Base-by-base conservation (phyloP, 1,140 invertebrate genomes). In the Amphibalanus amphitrite region DNA sequence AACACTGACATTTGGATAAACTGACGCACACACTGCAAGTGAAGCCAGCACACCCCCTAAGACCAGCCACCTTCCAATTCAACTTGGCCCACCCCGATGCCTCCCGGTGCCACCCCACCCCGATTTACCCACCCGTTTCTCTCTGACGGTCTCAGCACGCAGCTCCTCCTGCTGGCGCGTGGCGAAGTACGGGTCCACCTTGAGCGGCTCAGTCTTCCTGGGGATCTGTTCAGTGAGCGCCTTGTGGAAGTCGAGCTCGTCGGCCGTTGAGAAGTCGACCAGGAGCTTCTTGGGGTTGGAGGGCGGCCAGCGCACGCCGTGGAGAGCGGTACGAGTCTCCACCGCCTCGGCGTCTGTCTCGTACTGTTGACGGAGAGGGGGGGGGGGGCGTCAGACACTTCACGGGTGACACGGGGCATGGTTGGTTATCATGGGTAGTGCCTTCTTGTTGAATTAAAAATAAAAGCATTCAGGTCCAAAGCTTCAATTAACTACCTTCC, bases 251-350 rank as follows among this genome's bases (percentile, higher is more conserved):
- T 59, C 47, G 1, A 59, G 23, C 47, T 59, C 47, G 47, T 59
- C 47, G 6, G 47, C 6, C 10, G 47, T 59, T 3, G 47, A 59
- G 47, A 20, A 98, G 76, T 97, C 93, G 10, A 97, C 94, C 77
- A 88, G 85, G n/a, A 98, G 83, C 72, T 89, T 88, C 82, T 97
- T 97, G 13, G 93, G 93, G 84, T 97, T 98, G 13, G 93, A 95
- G 23, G 89, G 83, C 8, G 95, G 95, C 95, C 95, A 98, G 69
- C 88, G 87, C 25, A 94, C 89, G 71, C 92, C 93, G 83, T 97
- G 93, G 29, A 98, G 82, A 29, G 92, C 92, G 82, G 93, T 89
- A 75, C 93, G 85, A 0, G 95, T 95, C 78, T 91, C 89, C 73
- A 90, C 86, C 6, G 95, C 93, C 82, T 96, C 83, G 72, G 88